Evolutionary conservation across 2,113 vertebrate species (phyloP), one percentile per base, ranked within the genome.

Genomic region (Nerophis ophidion): DNA sequence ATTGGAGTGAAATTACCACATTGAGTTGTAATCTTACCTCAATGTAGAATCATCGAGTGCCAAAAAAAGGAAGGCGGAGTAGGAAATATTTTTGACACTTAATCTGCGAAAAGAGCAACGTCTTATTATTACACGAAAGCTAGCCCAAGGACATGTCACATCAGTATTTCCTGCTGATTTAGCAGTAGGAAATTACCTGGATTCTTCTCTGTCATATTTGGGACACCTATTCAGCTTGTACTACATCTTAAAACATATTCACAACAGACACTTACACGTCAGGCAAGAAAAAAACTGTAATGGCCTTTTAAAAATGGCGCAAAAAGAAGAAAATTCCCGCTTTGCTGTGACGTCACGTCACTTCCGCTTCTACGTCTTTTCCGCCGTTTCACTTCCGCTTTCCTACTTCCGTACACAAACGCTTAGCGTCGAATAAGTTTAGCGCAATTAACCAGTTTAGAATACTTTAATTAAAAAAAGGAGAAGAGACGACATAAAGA

Each of bases 381-480:
- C 26, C 26, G 26, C 26, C 26, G 26, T 26, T 26, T 26, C 26
- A 26, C 2, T 26, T 26, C 83, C 84, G 77, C 49, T 66, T 65
- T 63, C 44, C 33, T 19, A 75, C 11, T 87, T 88, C 87, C 85
- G 87, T 87, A 87, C 71, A 88, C 87, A 88, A 79, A 77, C 19
- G 16, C 26, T 64, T 26, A 9, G 8, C 54, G 0, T 67, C 63
- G 65, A 87, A 83, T 88, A 87, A 89, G 65, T 54, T 77, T 76
- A 50, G 60, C 59, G 44, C 65, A 65, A 54, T 70, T 55, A 68
- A 65, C 45, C 12, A 42, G 40, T 26, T 26, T 26, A 26, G 26
- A 26, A 4, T 26, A 26, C 0, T 26, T 48, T 0, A 49, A 8
- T 16, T 7, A 61, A 60, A 26, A n/a, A 12, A n/a, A 35, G 33